phyloP scores from a whole-genome alignment of 2,888 invertebrate genomes.

The Oscheius myriophilus region DNA sequence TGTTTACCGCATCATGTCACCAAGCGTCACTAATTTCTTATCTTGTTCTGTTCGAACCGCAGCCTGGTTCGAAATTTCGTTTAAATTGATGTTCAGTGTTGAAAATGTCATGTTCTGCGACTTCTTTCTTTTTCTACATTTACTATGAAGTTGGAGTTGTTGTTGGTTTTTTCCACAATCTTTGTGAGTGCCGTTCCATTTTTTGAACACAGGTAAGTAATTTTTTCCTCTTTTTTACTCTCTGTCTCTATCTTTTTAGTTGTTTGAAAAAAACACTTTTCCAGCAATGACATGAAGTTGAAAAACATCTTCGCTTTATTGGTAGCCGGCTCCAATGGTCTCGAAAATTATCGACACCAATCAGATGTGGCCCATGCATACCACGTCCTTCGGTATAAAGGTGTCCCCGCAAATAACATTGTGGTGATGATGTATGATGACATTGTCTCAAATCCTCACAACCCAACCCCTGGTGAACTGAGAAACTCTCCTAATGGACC shows the following conservation, averaged over 20 bases:
- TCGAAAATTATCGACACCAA: slow-evolving; percentile 76
- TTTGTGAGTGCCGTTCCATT: not conserved
- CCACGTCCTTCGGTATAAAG: slow-evolving; percentile 74
- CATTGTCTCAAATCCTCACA: slow-evolving; percentile 74
- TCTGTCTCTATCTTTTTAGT: no score
- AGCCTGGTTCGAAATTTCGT: no score
- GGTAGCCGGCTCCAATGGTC: slow-evolving; percentile 76
- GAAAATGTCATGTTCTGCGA: not conserved
- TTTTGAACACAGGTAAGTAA: not conserved
- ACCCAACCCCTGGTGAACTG: slow-evolving; percentile 75
- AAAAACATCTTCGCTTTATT: slow-evolving; percentile 71
- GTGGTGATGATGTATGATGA: slow-evolving; percentile 77
- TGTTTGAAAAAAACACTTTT: not conserved
- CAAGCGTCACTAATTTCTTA: no score
- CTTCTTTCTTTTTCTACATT: no score
- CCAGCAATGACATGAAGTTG: not conserved
- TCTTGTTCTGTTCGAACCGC: no score
- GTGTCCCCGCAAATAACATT: slow-evolving; percentile 75
- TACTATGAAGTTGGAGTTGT: not conserved
- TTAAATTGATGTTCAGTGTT: not conserved
- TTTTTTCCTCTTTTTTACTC: not conserved
- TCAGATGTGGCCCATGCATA: slow-evolving; percentile 76
- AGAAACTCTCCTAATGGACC: slow-evolving; percentile 75
- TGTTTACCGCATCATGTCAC: no score
- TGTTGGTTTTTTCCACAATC: not conserved